Percentiles rank a stretch among this genome's conserved stretches.
Evolutionary conservation across 2,888 invertebrate genomes (phyloP).

Genomic region (Aleiodes testaceus): DNA sequence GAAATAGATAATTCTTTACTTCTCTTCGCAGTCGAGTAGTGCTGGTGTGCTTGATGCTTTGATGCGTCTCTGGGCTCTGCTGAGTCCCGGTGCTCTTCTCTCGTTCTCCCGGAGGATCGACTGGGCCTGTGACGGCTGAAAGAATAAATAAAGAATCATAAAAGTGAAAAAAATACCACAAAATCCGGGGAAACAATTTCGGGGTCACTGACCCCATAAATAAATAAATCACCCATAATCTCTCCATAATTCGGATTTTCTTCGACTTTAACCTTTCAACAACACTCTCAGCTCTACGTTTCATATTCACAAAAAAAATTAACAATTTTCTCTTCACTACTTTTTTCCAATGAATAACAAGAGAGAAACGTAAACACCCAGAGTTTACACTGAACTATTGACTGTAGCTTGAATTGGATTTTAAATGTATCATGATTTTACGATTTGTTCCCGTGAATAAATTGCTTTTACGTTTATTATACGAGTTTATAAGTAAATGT

Average conservation of each 20-base stretch:
- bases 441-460: slow-evolving; percentile 2
- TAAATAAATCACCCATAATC: slow-evolving; percentile 32
- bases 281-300: slow-evolving; percentile 43
- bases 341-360: slow-evolving; percentile 21
- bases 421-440: not conserved
- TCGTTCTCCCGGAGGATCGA: slow-evolving; percentile 51
- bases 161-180: not conserved
- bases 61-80: slow-evolving; percentile 65
- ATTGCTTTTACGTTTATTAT: not conserved
- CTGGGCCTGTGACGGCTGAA: slow-evolving; percentile 31
- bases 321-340: too few species aligned
- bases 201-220: slow-evolving; percentile 14
- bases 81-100: slow-evolving; percentile 60
- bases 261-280: slow-evolving; percentile 44
- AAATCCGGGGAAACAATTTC: too few species aligned
- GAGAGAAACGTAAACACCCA: not conserved
- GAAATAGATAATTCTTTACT: slow-evolving; percentile 55
- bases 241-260: slow-evolving; percentile 33
- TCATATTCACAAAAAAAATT: slow-evolving; percentile 41
- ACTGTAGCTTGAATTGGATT: not conserved
- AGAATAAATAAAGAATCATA: not conserved
- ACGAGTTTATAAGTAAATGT: not conserved
- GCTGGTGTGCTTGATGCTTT: slow-evolving; percentile 69
- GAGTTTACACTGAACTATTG: slow-evolving; percentile 1
- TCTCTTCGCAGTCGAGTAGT: slow-evolving; percentile 64